Conservation (phyloP, 2,888 invertebrate species). For the Clunio marinus region DNA sequence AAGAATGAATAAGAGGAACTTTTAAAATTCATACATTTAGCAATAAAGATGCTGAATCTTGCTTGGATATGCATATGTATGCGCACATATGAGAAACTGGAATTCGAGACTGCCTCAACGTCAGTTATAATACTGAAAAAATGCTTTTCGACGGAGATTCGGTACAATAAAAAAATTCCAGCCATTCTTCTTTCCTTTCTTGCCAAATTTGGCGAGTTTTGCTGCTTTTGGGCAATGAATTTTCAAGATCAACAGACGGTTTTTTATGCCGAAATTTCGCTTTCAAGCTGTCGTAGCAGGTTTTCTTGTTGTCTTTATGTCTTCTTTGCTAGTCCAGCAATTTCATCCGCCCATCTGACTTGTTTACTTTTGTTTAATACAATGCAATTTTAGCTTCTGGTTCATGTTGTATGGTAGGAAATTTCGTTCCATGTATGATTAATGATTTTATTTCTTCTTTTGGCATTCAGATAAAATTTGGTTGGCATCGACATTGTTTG, state of each 20-base stretch:
- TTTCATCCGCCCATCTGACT: no score
- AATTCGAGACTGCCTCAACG: conserved; percentile 24
- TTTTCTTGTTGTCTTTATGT: not conserved
- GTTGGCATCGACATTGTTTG: not conserved
- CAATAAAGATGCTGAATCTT: no score
- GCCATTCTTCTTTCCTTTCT: not conserved
- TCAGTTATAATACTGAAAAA: not conserved
- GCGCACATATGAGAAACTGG: not conserved
- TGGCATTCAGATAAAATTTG: not conserved
- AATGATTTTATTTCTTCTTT: conserved; percentile 5
- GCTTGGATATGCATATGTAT: not conserved
- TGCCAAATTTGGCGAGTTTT: conserved; percentile 27
- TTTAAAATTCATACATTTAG: no score
- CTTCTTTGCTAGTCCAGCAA: no score
- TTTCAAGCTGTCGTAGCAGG: conserved; percentile 10
- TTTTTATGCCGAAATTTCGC: not conserved
- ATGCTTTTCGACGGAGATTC: not conserved
- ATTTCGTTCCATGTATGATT: not conserved
- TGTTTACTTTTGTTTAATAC: not conserved
- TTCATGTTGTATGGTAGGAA: not conserved
- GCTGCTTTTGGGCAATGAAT: conserved; percentile 25
- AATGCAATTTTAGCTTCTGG: not conserved
- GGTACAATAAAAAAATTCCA: conserved; percentile 21
- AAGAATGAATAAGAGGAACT: no score
- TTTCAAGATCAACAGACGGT: conserved; percentile 28